Conservation (phyloP, 2,888 invertebrate genomes). For the Prosopocoilus inquinatus region DNA sequence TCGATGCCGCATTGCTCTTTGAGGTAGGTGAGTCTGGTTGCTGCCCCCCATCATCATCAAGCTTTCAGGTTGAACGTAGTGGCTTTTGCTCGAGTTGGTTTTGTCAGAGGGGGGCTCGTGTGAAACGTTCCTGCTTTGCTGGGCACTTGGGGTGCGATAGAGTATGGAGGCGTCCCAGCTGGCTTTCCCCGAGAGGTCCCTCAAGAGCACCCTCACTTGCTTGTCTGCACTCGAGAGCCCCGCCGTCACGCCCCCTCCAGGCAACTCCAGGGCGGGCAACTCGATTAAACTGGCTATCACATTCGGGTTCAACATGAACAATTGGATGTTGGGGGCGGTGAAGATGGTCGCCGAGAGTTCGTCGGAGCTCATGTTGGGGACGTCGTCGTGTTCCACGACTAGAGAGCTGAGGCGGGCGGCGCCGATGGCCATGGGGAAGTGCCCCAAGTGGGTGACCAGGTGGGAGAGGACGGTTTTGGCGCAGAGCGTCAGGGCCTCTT, state of each 20-base stretch:
- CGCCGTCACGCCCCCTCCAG: slow-evolving; percentile 73
- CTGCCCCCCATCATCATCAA: slow-evolving; percentile 31
- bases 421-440: slow-evolving; percentile 90
- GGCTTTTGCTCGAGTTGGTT: slow-evolving; percentile 26
- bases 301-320: slow-evolving; percentile 81
- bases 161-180: slow-evolving; percentile 95
- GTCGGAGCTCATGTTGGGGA: slow-evolving; percentile 68
- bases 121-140: slow-evolving; percentile 9
- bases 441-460: slow-evolving; percentile 87
- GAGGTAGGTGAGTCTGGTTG: slow-evolving; percentile 51
- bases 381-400: slow-evolving; percentile 91
- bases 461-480: slow-evolving; percentile 70
- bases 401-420: slow-evolving; percentile 85
- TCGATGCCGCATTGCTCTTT: slow-evolving; percentile 68
- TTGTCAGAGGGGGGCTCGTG: slow-evolving; percentile 6
- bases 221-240: slow-evolving; percentile 78
- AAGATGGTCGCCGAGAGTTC: slow-evolving; percentile 80
- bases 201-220: slow-evolving; percentile 75
- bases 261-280: slow-evolving; percentile 78
- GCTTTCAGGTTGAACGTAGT: slow-evolving; percentile 44
- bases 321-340: slow-evolving; percentile 77
- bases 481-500: slow-evolving; percentile 58
- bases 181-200: slow-evolving; percentile 91
- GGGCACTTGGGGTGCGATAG: slow-evolving; percentile 67
- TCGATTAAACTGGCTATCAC: slow-evolving; percentile 88